Percentiles rank a stretch among this genome's conserved stretches.
Evolutionary conservation across 2,888 invertebrate genomes (phyloP).

Genomic region (Hedya salicella): DNA sequence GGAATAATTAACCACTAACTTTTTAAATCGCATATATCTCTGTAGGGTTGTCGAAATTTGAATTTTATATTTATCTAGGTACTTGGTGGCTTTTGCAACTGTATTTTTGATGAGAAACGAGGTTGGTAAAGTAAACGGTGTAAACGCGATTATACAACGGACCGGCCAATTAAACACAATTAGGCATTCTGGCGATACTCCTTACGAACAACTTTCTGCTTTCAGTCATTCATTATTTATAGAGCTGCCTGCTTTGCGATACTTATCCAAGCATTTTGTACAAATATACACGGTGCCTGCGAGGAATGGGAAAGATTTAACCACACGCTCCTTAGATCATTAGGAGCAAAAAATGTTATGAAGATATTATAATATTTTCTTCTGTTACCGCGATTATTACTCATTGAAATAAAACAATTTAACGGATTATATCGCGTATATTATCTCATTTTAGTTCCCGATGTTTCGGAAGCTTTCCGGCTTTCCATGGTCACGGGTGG

Average conservation of each 20-base stretch:
- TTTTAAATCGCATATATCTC: not conserved
- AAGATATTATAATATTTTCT: too few relatives aligned
- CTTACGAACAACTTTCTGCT: conserved; percentile 12
- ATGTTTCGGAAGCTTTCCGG: too few relatives aligned
- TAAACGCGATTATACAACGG: conserved; percentile 23
- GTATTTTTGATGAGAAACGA: not conserved
- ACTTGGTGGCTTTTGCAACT: conserved; percentile 1
- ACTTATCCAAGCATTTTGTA: too few relatives aligned
- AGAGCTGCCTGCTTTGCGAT: conserved; percentile 3
- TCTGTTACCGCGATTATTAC: too few relatives aligned
- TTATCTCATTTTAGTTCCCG: too few relatives aligned
- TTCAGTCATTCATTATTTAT: conserved; percentile 15
- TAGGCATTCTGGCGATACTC: conserved; percentile 26
- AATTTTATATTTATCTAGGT: not conserved
- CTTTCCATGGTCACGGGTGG: too few relatives aligned
- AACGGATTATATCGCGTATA: too few relatives aligned
- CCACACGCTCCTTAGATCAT: too few relatives aligned
- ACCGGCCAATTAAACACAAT: conserved; percentile 34
- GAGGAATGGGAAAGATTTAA: too few relatives aligned
- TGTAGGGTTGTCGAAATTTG: not conserved
- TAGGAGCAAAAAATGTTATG: too few relatives aligned
- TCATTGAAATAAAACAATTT: too few relatives aligned
- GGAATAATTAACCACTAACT: conserved; percentile 8
- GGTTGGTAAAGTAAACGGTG: not conserved
- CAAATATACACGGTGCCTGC: too few relatives aligned